Conservation (phyloP, 2,888 invertebrate genomes). For the Sesamia inferens region DNA sequence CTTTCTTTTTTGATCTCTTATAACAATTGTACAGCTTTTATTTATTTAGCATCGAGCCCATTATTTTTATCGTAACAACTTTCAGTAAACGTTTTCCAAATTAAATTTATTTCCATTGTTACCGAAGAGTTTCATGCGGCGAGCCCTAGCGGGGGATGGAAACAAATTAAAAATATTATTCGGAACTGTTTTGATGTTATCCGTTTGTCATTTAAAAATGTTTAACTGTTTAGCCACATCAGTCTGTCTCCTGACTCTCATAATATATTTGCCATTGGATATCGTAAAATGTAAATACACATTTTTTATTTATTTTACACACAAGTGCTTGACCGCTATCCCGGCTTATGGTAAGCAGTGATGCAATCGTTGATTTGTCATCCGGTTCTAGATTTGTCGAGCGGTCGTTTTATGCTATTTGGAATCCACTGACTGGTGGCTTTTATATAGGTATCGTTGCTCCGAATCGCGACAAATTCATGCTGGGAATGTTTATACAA, state of each 20-base stretch:
- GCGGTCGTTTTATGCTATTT: too few relatives aligned
- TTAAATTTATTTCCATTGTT: constrained; percentile 46
- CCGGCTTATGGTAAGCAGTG: too few relatives aligned
- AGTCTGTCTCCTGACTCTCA: not conserved
- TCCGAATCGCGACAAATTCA: too few relatives aligned
- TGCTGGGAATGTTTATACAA: too few relatives aligned
- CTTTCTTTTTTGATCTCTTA: too few relatives aligned
- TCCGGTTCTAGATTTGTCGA: too few relatives aligned
- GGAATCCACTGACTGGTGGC: too few relatives aligned
- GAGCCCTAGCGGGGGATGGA: constrained; percentile 2
- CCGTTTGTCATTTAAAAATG: constrained; percentile 32
- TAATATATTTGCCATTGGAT: constrained; percentile 1
- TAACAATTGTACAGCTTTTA: not conserved
- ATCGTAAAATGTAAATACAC: not conserved
- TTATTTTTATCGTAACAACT: constrained; percentile 25
- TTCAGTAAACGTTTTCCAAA: constrained; percentile 20
- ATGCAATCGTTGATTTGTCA: too few relatives aligned
- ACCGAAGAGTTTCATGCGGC: constrained; percentile 13
- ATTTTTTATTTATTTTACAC: too few relatives aligned
- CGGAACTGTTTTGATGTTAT: constrained; percentile 3
- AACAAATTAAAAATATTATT: constrained; percentile 52
- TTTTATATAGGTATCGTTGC: too few relatives aligned
- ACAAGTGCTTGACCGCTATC: too few relatives aligned
- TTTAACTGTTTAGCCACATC: not conserved
- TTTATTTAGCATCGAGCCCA: constrained; percentile 1